A percentile compares a stretch with the other conserved stretches of the same genome.
Conservation (phyloP, 2,888 invertebrate genomes). For the Oxystoma pomonae region DNA sequence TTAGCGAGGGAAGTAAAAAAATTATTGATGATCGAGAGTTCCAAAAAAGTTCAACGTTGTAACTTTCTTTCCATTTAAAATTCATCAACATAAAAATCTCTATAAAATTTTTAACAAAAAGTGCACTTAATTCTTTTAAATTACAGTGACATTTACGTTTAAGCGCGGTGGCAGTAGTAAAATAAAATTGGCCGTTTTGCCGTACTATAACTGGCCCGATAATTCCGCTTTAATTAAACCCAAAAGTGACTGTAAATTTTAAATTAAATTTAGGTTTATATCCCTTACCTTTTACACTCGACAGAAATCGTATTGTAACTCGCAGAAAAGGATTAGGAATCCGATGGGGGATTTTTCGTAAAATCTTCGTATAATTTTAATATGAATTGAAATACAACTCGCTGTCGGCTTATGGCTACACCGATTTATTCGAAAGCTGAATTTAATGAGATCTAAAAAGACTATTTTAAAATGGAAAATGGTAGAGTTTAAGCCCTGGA, state of each 20-base stretch:
- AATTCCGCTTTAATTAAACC: conserved; percentile 23
- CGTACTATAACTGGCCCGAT: conserved; percentile 1
- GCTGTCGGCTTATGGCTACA: not conserved
- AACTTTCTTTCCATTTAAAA: no score
- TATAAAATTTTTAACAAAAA: no score
- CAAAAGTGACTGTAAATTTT: conserved; percentile 18
- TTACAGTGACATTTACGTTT: no score
- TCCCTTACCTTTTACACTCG: not conserved
- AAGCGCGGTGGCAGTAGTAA: not conserved
- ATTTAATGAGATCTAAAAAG: not conserved
- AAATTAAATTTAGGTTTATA: conserved; percentile 4
- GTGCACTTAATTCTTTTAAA: no score
- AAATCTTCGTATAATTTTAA: not conserved
- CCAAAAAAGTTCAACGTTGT: no score
- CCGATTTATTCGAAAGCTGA: not conserved
- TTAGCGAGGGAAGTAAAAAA: no score
- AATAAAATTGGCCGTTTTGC: not conserved
- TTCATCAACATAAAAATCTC: no score
- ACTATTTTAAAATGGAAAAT: not conserved
- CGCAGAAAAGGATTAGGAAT: not conserved
- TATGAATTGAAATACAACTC: not conserved
- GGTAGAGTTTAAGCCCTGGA: not conserved
- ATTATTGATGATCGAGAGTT: no score
- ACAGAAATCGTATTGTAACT: not conserved
- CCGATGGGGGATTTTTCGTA: not conserved